These are phyloP conservation scores for Drosophila fulvimacula DNA, from an alignment of 2,888 invertebrate species.

Conservation along the genomic window DNA sequence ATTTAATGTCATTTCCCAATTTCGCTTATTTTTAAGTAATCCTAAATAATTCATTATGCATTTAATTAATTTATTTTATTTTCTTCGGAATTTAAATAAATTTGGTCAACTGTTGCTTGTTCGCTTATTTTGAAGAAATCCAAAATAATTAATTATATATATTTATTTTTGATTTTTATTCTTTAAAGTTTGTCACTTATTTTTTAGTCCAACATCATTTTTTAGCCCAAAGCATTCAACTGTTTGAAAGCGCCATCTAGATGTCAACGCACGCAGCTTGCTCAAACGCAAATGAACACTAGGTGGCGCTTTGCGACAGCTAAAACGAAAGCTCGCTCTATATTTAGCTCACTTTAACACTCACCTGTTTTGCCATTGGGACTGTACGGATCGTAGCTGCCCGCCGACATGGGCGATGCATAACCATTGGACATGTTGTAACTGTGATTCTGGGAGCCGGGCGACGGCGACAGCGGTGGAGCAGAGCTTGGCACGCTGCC, in stretches of 20 bases:
- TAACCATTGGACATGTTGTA: conserved; percentile 89
- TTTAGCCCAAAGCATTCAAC: neutral
- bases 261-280: neutral
- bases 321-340: conserved; percentile 1
- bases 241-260: conserved; percentile 37
- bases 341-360: conserved; percentile 78
- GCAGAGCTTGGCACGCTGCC: conserved; percentile 86
- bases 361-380: conserved; percentile 95
- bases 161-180: no score
- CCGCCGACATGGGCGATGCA: conserved; percentile 93
- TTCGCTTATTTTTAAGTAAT: no score
- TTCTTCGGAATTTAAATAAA: no score
- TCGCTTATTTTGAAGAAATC: no score
- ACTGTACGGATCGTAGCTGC: conserved; percentile 96
- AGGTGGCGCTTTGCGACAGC: conserved; percentile 34
- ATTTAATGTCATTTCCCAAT: no score
- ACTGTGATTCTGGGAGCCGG: conserved; percentile 86
- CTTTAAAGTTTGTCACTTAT: neutral
- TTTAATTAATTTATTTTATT: no score
- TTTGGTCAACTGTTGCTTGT: no score
- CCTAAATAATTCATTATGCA: no score
- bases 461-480: conserved; percentile 89
- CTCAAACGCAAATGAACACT: conserved; percentile 7
- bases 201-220: neutral
- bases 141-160: no score